These are phyloP conservation scores for Calosoma granatense DNA, from an alignment of 1,140 invertebrate species.

Conservation along the genomic window DNA sequence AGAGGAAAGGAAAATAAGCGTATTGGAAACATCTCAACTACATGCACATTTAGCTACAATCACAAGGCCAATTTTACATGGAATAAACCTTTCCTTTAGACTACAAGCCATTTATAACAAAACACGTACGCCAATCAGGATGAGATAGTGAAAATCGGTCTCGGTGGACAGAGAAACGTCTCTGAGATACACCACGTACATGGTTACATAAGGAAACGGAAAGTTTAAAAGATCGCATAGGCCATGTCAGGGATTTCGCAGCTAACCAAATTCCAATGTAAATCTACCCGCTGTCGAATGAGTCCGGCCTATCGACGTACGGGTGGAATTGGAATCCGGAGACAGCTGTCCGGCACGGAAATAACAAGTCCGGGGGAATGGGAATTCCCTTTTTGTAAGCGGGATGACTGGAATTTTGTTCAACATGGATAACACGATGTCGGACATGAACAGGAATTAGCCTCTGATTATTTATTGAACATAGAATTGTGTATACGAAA, in stretches of 20 bases:
- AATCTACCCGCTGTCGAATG: background rate
- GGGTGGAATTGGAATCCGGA: slow-evolving; percentile 1
- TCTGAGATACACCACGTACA: background rate
- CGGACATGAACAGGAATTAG: no score
- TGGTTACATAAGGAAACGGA: background rate
- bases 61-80: slow-evolving; percentile 2
- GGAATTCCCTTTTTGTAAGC: background rate
- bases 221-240: background rate
- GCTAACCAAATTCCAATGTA: slow-evolving; percentile 8
- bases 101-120: background rate
- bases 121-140: background rate
- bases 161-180: background rate
- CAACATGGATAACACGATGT: no score
- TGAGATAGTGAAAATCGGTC: background rate
- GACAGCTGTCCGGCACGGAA: slow-evolving; percentile 6
- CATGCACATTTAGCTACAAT: background rate
- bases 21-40: slow-evolving; percentile 8
- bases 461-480: no score
- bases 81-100: background rate
- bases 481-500: no score
- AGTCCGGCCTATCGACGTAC: background rate
- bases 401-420: no score
- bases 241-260: background rate
- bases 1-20: background rate
- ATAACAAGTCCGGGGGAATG: background rate